phyloP scores from a whole-genome alignment of 1,140 invertebrate species.

The Leptinotarsa texana region DNA sequence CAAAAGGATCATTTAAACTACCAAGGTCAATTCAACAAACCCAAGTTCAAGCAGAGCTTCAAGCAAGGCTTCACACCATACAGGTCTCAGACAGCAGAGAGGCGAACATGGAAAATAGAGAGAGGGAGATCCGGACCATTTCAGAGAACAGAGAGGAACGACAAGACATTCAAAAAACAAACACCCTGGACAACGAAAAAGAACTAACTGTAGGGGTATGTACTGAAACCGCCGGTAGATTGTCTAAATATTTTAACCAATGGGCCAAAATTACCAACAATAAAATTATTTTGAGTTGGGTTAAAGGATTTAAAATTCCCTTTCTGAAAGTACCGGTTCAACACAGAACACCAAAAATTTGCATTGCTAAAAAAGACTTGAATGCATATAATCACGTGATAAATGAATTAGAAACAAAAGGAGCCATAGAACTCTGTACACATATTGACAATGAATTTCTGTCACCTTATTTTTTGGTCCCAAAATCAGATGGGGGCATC shows the following conservation, averaged over 20 bases:
- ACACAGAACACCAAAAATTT: not conserved
- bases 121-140: not conserved
- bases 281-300: not conserved
- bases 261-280: not conserved
- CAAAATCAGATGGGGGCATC: constrained; percentile 42
- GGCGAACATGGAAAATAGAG: not conserved
- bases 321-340: not conserved
- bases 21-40: not conserved
- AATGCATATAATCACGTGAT: not conserved
- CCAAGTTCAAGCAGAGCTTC: not conserved
- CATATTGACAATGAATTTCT: not conserved
- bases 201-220: not conserved
- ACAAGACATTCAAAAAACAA: not conserved
- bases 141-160: not conserved
- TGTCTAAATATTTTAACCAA: too few species aligned
- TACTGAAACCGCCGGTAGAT: not conserved
- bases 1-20: not conserved
- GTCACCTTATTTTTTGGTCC: constrained; percentile 42
- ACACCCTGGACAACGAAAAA: not conserved
- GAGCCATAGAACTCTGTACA: not conserved
- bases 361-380: not conserved
- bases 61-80: not conserved
- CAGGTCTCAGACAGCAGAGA: not conserved
- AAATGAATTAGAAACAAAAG: not conserved
- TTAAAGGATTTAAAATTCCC: not conserved